Evolutionary conservation across 2,113 vertebrate species (phyloP), one percentile per base, ranked within the genome.

Genomic region (Podilymbus podiceps): DNA sequence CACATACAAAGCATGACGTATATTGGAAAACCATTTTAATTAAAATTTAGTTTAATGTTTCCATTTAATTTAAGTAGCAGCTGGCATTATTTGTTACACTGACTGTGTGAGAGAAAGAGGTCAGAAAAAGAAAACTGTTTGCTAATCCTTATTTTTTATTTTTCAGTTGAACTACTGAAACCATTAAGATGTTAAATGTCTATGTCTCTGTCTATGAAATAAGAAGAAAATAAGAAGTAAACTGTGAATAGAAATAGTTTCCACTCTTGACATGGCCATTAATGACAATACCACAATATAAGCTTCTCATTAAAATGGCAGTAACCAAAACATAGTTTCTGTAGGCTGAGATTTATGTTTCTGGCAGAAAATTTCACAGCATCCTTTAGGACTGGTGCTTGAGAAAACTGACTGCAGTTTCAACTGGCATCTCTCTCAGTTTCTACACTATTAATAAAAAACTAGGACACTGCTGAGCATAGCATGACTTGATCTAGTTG

Each of bases 1-100:
- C 63, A 72, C n/a, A 80, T 85, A 47, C 18, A 89, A 78, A 71
- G 31, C 42, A 85, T 53, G 19, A 85, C 38, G 83, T 73, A 23
- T 27, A 52, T 50, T 67, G 53, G 46, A 93, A 91, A 95, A 66
- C 1, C 71, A 15, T 85, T 95, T 96, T 87, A 95, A 96, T 91
- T 95, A 91, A 96, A 96, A 85, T 68, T 38, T 88, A 52, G 24
- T 71, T 74, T 82, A 82, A 44, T 55, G 30, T 96, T 96, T 85
- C 38, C 11, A 67, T 89, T 85, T 78, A 72, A 73, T 80, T 96
- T 75, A 89, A 76, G 47, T 67, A 79, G 38, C 87, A 91, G 53
- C 66, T 95, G 81, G 46, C 53, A 79, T 91, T 86, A 78, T 84
- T 94, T 96, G 12, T 67, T 75, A 71, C 13, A 44, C 11, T 78